A percentile compares a stretch with the other conserved stretches of the same genome.
phyloP scores from a whole-genome alignment of 2,888 invertebrate species.

The Lamellibrachia satsuma region DNA sequence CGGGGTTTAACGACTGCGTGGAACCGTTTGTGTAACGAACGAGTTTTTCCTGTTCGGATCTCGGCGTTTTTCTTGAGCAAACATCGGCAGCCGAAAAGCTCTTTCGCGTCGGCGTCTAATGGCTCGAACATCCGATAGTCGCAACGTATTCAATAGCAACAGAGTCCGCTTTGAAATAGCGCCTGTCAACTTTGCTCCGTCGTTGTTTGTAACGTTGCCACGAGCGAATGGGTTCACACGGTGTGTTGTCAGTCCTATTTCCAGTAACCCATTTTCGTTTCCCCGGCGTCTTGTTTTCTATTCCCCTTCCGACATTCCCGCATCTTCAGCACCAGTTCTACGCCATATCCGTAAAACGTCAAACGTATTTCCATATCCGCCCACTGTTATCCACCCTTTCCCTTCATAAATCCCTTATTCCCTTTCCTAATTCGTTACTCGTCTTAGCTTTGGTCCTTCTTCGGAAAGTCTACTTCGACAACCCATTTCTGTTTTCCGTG shows the following conservation, averaged over 20 bases:
- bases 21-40: neutral
- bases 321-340: no score
- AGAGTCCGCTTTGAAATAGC: constrained; percentile 17
- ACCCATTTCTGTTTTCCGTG: no score
- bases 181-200: constrained; percentile 3
- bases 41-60: neutral
- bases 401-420: no score
- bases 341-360: no score
- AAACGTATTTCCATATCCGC: no score
- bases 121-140: neutral
- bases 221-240: neutral
- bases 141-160: neutral
- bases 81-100: neutral
- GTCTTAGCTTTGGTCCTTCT: neutral
- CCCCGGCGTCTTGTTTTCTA: neutral
- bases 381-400: no score
- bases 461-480: neutral
- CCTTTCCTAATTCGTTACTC: no score
- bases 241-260: neutral
- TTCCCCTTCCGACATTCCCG: neutral
- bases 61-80: constrained; percentile 1
- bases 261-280: neutral
- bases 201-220: neutral
- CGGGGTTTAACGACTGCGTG: neutral
- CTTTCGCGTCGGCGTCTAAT: neutral